Percentiles rank a stretch among this genome's conserved stretches.
Evolutionary conservation across 2,113 vertebrate species (phyloP).

Genomic region (Perccottus glenii): DNA sequence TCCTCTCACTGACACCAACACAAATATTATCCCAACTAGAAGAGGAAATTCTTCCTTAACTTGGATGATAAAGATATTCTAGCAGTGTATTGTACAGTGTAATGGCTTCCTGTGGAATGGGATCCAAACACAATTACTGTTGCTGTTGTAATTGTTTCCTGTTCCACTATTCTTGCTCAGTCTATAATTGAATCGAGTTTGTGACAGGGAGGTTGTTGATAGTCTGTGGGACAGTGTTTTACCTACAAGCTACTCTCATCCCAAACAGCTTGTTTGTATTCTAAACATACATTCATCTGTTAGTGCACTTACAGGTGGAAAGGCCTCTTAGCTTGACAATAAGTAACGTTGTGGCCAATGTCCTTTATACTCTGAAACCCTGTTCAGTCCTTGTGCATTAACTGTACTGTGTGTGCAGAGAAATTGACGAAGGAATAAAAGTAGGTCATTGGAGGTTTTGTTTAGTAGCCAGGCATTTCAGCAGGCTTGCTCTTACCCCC

Average conservation of each 20-base stretch:
- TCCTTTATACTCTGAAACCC: conserved; percentile 46
- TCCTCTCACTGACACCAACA: conserved; percentile 68
- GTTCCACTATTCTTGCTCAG: conserved; percentile 58
- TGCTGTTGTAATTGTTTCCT: conserved; percentile 71
- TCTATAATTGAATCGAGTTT: conserved; percentile 72
- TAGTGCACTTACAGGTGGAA: conserved; percentile 34
- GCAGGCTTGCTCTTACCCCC: conserved; percentile 48
- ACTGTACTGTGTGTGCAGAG: conserved; percentile 48
- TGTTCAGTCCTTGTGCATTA: conserved; percentile 50
- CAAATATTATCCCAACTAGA: conserved; percentile 75
- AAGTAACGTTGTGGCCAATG: conserved; percentile 39
- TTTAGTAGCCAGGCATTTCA: conserved; percentile 70
- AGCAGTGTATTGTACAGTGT: conserved; percentile 68
- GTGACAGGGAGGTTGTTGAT: conserved; percentile 62
- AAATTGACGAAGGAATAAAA: conserved; percentile 59
- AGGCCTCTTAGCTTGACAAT: conserved; percentile 30
- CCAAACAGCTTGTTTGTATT: conserved; percentile 66
- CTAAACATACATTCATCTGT: conserved; percentile 55
- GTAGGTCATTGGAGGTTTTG: conserved; percentile 75
- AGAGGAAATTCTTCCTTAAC: conserved; percentile 74
- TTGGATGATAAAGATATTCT: conserved; percentile 74
- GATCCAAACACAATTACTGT: conserved; percentile 74
- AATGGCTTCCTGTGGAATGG: conserved; percentile 75
- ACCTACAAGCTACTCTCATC: conserved; percentile 54
- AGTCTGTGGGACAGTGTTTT: conserved; percentile 66